A percentile compares a stretch with the other conserved stretches of the same genome.
These are phyloP conservation scores for Diarsia brunnea DNA, from an alignment of 2,888 invertebrate species.

Conservation along the genomic window DNA sequence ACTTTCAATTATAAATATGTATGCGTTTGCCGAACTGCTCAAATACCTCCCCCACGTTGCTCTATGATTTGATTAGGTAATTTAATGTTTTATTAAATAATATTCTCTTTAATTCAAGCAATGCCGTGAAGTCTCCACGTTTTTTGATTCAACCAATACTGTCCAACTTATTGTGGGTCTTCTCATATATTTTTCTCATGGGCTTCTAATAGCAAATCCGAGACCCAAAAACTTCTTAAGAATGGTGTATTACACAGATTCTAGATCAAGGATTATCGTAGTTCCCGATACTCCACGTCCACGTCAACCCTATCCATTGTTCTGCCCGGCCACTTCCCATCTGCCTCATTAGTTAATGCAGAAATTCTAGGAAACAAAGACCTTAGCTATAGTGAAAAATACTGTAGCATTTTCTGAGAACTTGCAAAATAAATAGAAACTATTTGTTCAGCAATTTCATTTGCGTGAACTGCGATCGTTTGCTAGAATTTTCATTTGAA, in stretches of 20 bases:
- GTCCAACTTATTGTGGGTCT: not conserved
- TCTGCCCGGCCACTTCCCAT: slow-evolving; percentile 7
- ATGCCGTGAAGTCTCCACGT: not conserved
- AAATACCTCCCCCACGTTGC: not conserved
- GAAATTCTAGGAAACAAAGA: slow-evolving; percentile 34
- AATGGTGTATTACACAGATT: not conserved
- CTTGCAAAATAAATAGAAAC: slow-evolving; percentile 33
- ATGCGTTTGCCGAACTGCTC: not conserved
- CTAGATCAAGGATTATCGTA: slow-evolving; percentile 26
- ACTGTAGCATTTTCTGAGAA: slow-evolving; percentile 35
- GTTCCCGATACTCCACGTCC: slow-evolving; percentile 9
- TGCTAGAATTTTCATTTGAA: slow-evolving; percentile 27
- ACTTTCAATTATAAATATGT: slow-evolving; percentile 12
- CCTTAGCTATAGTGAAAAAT: slow-evolving; percentile 34
- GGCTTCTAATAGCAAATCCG: not conserved
- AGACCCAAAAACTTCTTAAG: not conserved
- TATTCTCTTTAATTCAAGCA: not conserved
- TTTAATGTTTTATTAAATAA: not conserved
- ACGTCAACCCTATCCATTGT: slow-evolving; percentile 39
- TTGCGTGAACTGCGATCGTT: slow-evolving; percentile 39
- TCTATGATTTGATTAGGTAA: slow-evolving; percentile 2
- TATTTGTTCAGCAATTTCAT: slow-evolving; percentile 34
- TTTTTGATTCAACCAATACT: not conserved
- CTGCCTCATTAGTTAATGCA: slow-evolving; percentile 14
- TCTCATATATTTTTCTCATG: not conserved